Percentiles rank a stretch among this genome's conserved stretches.
These are phyloP conservation scores for Rhagoletis zephyria DNA, from an alignment of 1,140 invertebrate genomes.

Conservation along the genomic window DNA sequence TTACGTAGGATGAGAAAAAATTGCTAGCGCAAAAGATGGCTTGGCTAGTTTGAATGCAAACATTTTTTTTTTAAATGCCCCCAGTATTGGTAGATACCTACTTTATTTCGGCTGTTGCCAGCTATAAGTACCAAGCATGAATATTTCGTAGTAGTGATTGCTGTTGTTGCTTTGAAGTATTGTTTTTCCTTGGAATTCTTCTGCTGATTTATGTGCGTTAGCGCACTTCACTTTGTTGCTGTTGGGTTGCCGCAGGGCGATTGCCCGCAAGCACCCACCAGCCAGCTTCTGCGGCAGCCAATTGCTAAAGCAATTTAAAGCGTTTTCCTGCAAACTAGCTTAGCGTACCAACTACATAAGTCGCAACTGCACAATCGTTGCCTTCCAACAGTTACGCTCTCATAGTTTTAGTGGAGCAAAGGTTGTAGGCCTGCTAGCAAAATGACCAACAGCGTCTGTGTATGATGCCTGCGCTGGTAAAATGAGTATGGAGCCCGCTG, in stretches of 20 bases:
- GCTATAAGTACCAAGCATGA: neutral
- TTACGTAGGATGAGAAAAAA: neutral
- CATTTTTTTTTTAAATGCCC: neutral
- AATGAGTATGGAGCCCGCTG: neutral
- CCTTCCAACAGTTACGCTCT: constrained; percentile 22
- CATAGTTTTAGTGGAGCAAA: constrained; percentile 44
- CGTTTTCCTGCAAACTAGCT: neutral
- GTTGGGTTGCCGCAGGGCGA: too few relatives aligned
- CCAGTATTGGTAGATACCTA: neutral
- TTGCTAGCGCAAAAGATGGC: constrained; percentile 18
- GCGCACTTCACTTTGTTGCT: constrained; percentile 3
- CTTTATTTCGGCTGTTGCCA: constrained; percentile 16
- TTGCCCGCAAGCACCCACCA: neutral
- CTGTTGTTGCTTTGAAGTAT: constrained; percentile 6
- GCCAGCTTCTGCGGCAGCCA: constrained; percentile 41
- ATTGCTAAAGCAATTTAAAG: constrained; percentile 4
- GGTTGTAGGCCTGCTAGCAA: constrained; percentile 27
- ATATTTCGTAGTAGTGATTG: neutral
- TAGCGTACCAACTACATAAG: neutral
- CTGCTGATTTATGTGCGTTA: constrained; percentile 48
- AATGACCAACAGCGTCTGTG: constrained; percentile 20
- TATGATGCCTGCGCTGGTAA: neutral
- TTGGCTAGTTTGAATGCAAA: constrained; percentile 30
- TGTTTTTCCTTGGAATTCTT: constrained; percentile 34
- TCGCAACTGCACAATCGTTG: neutral